Percentiles rank a stretch among this genome's conserved stretches.
These are phyloP conservation scores for Xanthia togata DNA, from an alignment of 2,888 invertebrate genomes.

Conservation along the genomic window DNA sequence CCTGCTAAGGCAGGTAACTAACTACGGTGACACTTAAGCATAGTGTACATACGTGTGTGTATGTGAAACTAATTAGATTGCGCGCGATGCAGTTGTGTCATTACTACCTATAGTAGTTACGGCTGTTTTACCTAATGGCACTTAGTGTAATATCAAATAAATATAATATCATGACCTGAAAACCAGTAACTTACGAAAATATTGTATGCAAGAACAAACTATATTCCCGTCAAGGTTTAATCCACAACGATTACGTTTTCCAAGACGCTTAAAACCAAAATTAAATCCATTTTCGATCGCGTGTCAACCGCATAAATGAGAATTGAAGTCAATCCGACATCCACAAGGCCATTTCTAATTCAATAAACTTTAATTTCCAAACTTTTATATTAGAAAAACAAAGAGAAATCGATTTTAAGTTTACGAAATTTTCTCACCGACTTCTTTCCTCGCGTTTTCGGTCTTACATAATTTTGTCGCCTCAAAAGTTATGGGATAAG, in stretches of 20 bases:
- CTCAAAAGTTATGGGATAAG: constrained; percentile 57
- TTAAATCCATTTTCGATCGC: constrained; percentile 38
- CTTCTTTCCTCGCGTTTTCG: constrained; percentile 41
- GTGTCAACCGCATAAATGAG: constrained; percentile 46
- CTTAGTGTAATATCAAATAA: not conserved
- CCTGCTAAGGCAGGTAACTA: constrained; percentile 31
- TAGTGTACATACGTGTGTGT: constrained; percentile 11
- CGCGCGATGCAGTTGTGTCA: constrained; percentile 11
- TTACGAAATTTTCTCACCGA: constrained; percentile 40
- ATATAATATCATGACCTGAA: not conserved
- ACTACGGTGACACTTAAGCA: constrained; percentile 41
- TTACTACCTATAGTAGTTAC: constrained; percentile 14
- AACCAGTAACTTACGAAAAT: not conserved
- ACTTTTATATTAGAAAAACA: constrained; percentile 65
- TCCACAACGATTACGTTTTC: constrained; percentile 10
- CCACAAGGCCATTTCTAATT: constrained; percentile 51
- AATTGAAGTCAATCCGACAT: constrained; percentile 44
- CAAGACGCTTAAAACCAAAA: constrained; percentile 24
- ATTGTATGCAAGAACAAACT: constrained; percentile 6
- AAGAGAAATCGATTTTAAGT: constrained; percentile 62
- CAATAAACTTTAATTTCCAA: constrained; percentile 61
- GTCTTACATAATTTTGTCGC: constrained; percentile 59
- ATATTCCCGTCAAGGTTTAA: constrained; percentile 1
- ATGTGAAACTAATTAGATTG: constrained; percentile 41
- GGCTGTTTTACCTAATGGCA: not conserved